Conservation (phyloP, 2,797 vertebrate genomes). For the Urophycis tenuis region DNA sequence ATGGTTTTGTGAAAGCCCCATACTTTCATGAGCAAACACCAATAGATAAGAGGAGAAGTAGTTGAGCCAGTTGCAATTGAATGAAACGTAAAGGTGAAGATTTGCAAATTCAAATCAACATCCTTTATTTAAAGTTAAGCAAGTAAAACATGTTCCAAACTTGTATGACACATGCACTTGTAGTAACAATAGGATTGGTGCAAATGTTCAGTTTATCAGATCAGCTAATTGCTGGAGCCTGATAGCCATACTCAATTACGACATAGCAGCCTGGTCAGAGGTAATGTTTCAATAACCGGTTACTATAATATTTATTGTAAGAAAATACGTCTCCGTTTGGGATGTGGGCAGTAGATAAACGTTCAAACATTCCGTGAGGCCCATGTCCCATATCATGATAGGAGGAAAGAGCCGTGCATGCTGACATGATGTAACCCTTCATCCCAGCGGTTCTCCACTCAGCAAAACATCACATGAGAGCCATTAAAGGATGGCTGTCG, state of each 20-base stretch:
- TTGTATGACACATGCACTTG: too few relatives aligned
- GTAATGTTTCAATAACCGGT: not conserved
- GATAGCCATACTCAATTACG: too few relatives aligned
- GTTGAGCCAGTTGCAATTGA: not conserved
- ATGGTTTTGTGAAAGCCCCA: not conserved
- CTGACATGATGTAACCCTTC: not conserved
- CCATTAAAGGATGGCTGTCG: not conserved
- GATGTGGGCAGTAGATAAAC: not conserved
- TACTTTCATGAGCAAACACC: not conserved
- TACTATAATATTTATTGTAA: not conserved
- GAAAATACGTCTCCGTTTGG: not conserved
- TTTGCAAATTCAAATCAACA: not conserved
- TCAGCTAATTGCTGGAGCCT: not conserved
- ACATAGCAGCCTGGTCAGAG: too few relatives aligned
- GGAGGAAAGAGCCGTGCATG: too few relatives aligned
- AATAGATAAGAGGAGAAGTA: not conserved
- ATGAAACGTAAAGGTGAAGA: not conserved
- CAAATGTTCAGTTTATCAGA: not conserved
- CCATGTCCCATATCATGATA: too few relatives aligned
- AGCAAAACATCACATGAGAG: not conserved
- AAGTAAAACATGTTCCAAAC: too few relatives aligned
- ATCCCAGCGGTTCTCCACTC: not conserved
- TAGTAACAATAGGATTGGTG: too few relatives aligned
- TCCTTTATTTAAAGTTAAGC: too few relatives aligned
- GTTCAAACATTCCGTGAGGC: not conserved